Base-by-base conservation (phyloP, 53 echinoderm and acorn worm genomes). In the Apostichopus leukothele region DNA sequence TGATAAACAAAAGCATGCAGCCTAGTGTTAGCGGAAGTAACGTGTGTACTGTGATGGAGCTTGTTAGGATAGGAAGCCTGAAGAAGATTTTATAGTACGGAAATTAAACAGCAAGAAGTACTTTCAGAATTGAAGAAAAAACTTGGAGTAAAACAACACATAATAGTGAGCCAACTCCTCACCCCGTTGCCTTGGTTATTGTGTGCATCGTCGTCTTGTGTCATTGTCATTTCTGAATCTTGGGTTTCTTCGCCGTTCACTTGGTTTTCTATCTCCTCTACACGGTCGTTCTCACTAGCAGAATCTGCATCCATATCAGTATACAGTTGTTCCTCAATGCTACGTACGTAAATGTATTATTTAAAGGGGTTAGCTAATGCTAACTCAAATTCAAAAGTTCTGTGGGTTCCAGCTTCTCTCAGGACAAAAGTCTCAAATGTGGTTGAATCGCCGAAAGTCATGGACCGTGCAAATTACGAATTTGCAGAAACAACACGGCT, bases 21-120 rank as follows among this genome's bases (percentile, higher is more conserved):
- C 81, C 81, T 81, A 81, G 81, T 55, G 81, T 81, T 81, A 81
- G 59, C 81, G 81, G 81, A 81, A 81, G 81, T 81, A 59, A 54
- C 81, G 55, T 7, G 4, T 18, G 20, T 81, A 52, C 1, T 53
- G 60, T 19, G 13, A 81, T 6, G 54, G 53, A n/a, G 7, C 59
- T 81, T 14, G 53, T 81, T 81, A 81, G 81, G 81, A 54, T 81
- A 81, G 55, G 81, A 54, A 5, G 21, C 6, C 22, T 9, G 54
- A 20, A 51, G 21, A 12, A 81, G 16, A 4, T 7, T 53, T 27
- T 8, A 13, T 53, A 27, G 51, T 18, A 51, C 0, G 54, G 51
- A 51, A 79, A 9, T 7, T n/a, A 14, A 50, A 79, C 79, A n/a
- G 51, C n/a, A 81, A 77, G 39, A 51, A 54, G 6, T 54, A 7